Evolutionary conservation across 2,113 vertebrate genomes (phyloP).

Genomic region (Hymenochirus boettgeri): DNA sequence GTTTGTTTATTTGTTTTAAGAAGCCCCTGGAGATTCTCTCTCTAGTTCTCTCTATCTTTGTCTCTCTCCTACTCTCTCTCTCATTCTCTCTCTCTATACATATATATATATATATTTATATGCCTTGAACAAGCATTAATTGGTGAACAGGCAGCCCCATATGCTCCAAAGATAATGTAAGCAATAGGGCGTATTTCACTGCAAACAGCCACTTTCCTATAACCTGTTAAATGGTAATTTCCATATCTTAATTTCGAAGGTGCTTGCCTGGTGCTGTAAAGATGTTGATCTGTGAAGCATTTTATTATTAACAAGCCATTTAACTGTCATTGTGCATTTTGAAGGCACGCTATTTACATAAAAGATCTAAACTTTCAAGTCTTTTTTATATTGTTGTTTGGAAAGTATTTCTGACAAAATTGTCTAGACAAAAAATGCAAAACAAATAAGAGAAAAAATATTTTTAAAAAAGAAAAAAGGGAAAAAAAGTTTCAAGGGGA

Average conservation of each 20-base stretch:
- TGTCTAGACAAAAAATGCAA: not conserved
- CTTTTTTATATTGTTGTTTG: not conserved
- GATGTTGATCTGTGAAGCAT: not conserved
- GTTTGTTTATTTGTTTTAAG: too few species aligned
- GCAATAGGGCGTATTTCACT: not conserved
- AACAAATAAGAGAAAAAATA: too few species aligned
- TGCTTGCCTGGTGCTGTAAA: not conserved
- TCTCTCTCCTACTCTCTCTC: too few species aligned
- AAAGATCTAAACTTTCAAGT: not conserved
- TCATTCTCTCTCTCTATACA: too few species aligned
- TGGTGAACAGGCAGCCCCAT: too few species aligned
- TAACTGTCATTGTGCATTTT: not conserved
- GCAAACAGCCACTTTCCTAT: not conserved
- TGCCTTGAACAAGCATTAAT: too few species aligned
- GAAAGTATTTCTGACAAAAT: not conserved
- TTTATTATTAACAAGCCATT: conserved; percentile 3
- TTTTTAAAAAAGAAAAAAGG: too few species aligned
- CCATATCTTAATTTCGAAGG: not conserved
- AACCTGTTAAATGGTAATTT: not conserved
- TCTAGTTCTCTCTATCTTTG: too few species aligned
- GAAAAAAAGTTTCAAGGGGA: too few species aligned
- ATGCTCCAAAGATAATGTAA: not conserved
- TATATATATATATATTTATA: too few species aligned
- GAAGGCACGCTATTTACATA: not conserved
- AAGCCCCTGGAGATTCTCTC: too few species aligned